Evolutionary conservation across 2,113 vertebrate genomes (phyloP), one percentile per base, ranked within the genome.

Genomic region (Phaethon lepturus): DNA sequence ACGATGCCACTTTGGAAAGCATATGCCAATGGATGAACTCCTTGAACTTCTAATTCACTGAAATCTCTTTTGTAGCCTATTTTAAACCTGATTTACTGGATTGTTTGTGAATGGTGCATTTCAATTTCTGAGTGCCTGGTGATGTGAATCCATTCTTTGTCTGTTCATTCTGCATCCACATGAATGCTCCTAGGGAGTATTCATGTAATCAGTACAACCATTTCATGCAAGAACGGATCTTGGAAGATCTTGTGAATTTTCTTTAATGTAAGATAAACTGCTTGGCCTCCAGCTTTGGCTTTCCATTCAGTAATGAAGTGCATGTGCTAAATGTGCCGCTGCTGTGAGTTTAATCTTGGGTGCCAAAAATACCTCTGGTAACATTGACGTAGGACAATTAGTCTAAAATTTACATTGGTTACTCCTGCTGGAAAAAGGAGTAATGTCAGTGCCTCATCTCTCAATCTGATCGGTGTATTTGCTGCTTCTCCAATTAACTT

Each of bases 251-350:
- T 38, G 35, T 47, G 53, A 50, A 29, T 88, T 95, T 79, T 58
- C 6, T 88, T 89, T 76, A 44, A 68, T 47, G 17, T 50, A 76
- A 88, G 59, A 55, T 28, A 50, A 78, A 62, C 25, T 66, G 11
- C 6, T 71, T 10, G 7, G 13, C 29, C 35, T 47, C 44, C 62
- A 64, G 24, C 66, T 90, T 75, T 76, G 58, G 26, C 73, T 86
- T 86, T 86, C n/a, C 19, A 13, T 74, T 86, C 52, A 67, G 44
- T 50, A 84, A 38, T 17, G 10, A n/a, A 38, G 31, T n/a, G 31
- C 2, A 1, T 45, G 15, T 69, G 20, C 53, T 73, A 44, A 63
- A 52, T 0, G 0, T 84, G 28, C 26, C 47, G 47, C 38, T 50
- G 45, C 28, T 76, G 26, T 17, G 47, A 68, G 20, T 83, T 88